Evolutionary conservation across 2,888 invertebrate species (phyloP).

Genomic region (Sminthurides aquaticus): DNA sequence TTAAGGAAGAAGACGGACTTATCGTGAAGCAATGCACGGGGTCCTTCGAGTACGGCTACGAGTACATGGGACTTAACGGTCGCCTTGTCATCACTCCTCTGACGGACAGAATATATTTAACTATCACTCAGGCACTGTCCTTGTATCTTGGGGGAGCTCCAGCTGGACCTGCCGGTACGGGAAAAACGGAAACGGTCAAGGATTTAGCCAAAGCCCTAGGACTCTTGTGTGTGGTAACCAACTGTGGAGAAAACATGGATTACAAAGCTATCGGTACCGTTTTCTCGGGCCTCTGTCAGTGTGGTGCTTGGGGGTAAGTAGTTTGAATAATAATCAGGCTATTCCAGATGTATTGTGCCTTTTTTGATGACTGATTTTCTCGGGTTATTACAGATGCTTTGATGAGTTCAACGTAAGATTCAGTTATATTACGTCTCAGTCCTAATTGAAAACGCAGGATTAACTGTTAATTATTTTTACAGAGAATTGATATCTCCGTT

Average conservation of each 20-base stretch:
- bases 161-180: constrained; percentile 71
- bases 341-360: not conserved
- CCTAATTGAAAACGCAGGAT: not conserved
- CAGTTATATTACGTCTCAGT: too few species aligned
- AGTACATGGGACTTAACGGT: constrained; percentile 86
- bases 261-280: constrained; percentile 72
- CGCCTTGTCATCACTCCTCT: constrained; percentile 84
- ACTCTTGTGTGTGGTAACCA: constrained; percentile 73
- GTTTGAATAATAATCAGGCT: too few species aligned
- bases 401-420: constrained; percentile 77
- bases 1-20: constrained; percentile 68
- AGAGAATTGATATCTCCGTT: constrained; percentile 79
- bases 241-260: constrained; percentile 78
- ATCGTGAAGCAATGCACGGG: constrained; percentile 78
- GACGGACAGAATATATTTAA: constrained; percentile 85
- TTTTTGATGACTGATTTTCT: too few species aligned
- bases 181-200: constrained; percentile 65
- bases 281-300: constrained; percentile 69
- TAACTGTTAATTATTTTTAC: not conserved
- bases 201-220: constrained; percentile 86
- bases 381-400: constrained; percentile 65
- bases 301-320: constrained; percentile 76
- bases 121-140: constrained; percentile 83
- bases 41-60: constrained; percentile 83
- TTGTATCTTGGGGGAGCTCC: constrained; percentile 89